Evolutionary conservation across 2,797 vertebrate species (phyloP), one percentile per base, ranked within the genome.

Genomic region (Enteromius anoplus): DNA sequence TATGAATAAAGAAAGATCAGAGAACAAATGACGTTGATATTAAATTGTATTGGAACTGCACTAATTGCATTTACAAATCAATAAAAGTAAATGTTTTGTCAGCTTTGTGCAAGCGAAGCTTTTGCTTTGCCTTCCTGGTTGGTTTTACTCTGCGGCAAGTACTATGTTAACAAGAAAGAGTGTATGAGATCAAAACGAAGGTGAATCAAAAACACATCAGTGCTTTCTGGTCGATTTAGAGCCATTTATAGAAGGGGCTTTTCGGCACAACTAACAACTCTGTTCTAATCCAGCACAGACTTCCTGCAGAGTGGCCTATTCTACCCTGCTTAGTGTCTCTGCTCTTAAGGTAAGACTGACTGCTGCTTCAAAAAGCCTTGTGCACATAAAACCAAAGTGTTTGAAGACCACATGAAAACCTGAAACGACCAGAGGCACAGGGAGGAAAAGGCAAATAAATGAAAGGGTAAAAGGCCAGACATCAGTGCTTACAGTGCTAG

Each of bases 311-410:
- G 79, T 62, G 37, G 76, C 51, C 85, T 87, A 89, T 62, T 72
- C 58, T 70, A n/a, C 66, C 32, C 62, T 55, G 58, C 21, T 49
- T 7, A 55, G 55, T 62, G 49, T 69, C 21, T 65, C 4, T 75
- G 82, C 71, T 82, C 71, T 89, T 84, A 86, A 79, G 85, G 49
- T 89, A 87, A 80, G 88, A 70, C 70, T 86, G 73, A 70, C 84
- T 82, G 78, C 86, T 80, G 81, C 72, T 71, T 71, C 75, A 78
- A 75, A 83, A 64, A 60, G 85, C 45, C 17, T 32, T 12, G 64
- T 29, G 84, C 88, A 85, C 62, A 51, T 23, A 40, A 2, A n/a
- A 81, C 32, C 75, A 60, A 83, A 49, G 70, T 66, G 19, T 78
- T 69, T 78, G 80, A 84, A 89, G 82, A 71, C 19, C 53, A 64